Percentiles rank a stretch among this genome's conserved stretches.
Evolutionary conservation across 1,140 invertebrate genomes (phyloP).

Genomic region (Rhopalosiphum padi): DNA sequence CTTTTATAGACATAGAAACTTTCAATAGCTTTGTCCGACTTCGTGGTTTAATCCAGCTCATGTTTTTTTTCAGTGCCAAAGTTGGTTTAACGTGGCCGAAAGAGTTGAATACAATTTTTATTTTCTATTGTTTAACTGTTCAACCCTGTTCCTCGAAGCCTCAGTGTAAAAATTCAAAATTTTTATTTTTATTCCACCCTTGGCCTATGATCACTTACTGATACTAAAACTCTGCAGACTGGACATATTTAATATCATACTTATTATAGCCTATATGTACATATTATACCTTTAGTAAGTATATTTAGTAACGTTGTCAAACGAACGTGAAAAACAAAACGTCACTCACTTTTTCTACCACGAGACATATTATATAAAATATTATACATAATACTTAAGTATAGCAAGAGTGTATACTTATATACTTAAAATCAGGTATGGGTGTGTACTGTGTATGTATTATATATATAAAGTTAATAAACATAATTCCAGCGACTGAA

Average conservation of each 20-base stretch:
- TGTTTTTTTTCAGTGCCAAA: slow-evolving; percentile 39
- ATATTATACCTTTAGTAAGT: neutral
- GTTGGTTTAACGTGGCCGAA: neutral
- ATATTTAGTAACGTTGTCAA: neutral
- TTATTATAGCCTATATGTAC: neutral
- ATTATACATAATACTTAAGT: neutral
- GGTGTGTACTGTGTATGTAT: neutral
- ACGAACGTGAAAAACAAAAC: neutral
- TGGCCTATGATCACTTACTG: neutral
- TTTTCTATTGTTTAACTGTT: neutral
- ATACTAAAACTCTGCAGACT: neutral
- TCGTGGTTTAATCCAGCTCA: slow-evolving; percentile 37
- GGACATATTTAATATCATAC: neutral
- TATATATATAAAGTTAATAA: neutral
- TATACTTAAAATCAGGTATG: neutral
- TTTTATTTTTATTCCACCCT: neutral
- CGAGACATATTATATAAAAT: neutral
- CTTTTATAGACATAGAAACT: slow-evolving; percentile 24
- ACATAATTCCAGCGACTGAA: neutral
- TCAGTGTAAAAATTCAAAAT: neutral
- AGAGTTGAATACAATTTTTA: slow-evolving; percentile 2
- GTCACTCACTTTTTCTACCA: neutral
- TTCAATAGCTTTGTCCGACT: slow-evolving; percentile 7
- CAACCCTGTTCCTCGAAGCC: neutral
- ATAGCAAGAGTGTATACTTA: neutral